Evolutionary conservation across 2,797 vertebrate genomes (phyloP), one percentile per base, ranked within the genome.

Genomic region (Eidolon dupreanum): DNA sequence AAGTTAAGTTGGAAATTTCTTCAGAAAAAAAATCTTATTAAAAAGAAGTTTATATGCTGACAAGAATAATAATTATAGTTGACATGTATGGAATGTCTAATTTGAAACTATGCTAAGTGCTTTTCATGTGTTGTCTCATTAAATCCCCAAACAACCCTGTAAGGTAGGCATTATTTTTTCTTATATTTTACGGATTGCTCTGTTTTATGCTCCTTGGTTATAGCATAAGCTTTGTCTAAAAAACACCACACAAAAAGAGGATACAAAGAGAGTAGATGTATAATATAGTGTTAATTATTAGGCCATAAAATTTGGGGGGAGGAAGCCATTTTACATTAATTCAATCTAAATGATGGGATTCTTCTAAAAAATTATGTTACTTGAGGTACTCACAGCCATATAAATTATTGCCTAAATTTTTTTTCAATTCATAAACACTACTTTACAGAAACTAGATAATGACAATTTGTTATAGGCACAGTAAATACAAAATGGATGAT

Each of bases 361-460:
- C 43, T 81, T 94, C 65, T 59, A 68, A 87, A 53, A 92, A 93
- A 17, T 88, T 77, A 26, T 93, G 46, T 90, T 73, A 28, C 17
- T 81, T 82, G 28, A 53, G 22, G 66, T 71, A 70, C 20, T 87
- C n/a, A 43, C 8, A 65, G 63, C 43, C 59, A 3, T 68, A 46
- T 51, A 77, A 68, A 63, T 89, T 81, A 90, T 75, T 36, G 57
- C 51, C 57, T 77, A 9, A 26, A 24, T 19, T 71, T 74, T 38
- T 79, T 81, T 59, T 41, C 24, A 79, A 3, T 77, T 70, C 66
- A 6, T 55, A 75, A 81, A 49, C 38, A 83, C 36, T 63, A 26
- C 57, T 89, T 74, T 82, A 65, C 22, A 87, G 77, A 83, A 74
- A 88, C 77, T 53, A 57, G 82, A 31, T 84, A 55, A 63, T 61